Conservation (phyloP, 1,140 invertebrate genomes). For the roundworm (Caenorhabditis elegans) region WBcel235 BX284606.5:5751001-5751500, state of each 20-base stretch:
- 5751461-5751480: conserved; percentile 3
- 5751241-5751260: not conserved
- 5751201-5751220: not conserved
- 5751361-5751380: not conserved
- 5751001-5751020: too few species aligned
- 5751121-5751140: too few species aligned
- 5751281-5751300: not conserved
- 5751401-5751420: conserved; percentile 12
- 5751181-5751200: too few species aligned
- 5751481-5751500: conserved; percentile 2
- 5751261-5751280: too few species aligned
- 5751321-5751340: not conserved
- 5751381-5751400: not conserved
- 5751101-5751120: too few species aligned
- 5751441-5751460: conserved; percentile 3
- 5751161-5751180: too few species aligned
- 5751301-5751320: not conserved
- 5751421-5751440: conserved; percentile 17
- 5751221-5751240: too few species aligned
- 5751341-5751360: not conserved
- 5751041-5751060: too few species aligned
- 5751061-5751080: too few species aligned
- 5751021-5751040: too few species aligned
- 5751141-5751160: too few species aligned
- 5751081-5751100: too few species aligned